Conservation (phyloP, 2,888 invertebrate genomes). For the Nasonovia ribisnigri region DNA sequence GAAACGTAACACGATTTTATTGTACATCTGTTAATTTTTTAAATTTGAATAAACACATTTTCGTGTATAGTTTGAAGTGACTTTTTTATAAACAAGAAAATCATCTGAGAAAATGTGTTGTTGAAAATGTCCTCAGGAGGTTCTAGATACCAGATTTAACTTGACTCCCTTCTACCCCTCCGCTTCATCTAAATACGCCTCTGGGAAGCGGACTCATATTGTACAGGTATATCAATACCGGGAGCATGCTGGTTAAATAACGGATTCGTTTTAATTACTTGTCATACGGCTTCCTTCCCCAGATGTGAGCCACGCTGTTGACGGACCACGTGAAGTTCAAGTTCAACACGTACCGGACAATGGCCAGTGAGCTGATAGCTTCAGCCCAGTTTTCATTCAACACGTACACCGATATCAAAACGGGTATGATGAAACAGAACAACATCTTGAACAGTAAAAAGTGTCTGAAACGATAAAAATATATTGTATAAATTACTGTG, state of each 20-base stretch:
- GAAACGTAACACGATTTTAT: neutral
- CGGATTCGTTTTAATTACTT: conserved; percentile 72
- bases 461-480: conserved; percentile 70
- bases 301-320: conserved; percentile 88
- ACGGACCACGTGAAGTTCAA: conserved; percentile 92
- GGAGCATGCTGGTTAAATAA: neutral
- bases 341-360: conserved; percentile 80
- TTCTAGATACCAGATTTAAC: neutral
- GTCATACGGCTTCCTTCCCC: conserved; percentile 82
- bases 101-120: neutral
- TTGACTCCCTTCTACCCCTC: neutral
- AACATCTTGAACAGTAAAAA: conserved; percentile 73
- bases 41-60: neutral
- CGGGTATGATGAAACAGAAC: conserved; percentile 75
- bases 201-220: neutral
- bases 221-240: neutral
- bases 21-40: neutral
- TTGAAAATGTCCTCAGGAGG: neutral
- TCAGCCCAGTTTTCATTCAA: conserved; percentile 74
- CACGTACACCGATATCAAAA: conserved; percentile 73
- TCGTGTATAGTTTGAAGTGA: neutral
- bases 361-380: conserved; percentile 72
- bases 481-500: neutral
- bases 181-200: neutral
- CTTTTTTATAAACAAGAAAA: neutral